phyloP scores from a whole-genome alignment of 2,797 vertebrate genomes.

The Parauchenoglanis ngamensis region DNA sequence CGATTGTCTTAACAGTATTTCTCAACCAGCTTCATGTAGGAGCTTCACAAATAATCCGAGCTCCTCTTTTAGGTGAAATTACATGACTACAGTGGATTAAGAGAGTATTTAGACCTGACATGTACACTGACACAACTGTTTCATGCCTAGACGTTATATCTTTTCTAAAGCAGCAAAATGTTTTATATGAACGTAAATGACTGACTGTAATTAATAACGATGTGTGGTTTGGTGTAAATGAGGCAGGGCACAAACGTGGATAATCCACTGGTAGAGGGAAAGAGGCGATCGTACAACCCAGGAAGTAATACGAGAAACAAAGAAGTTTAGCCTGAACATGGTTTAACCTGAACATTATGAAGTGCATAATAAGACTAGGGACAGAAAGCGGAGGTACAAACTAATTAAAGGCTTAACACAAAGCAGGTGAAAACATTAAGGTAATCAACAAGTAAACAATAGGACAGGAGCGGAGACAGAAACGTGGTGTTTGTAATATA shows the following conservation, averaged over 20 bases:
- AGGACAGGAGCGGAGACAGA: not conserved
- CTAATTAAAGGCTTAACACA: not conserved
- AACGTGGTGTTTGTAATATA: not conserved
- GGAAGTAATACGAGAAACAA: not conserved
- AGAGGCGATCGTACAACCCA: not conserved
- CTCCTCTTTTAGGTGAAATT: not conserved
- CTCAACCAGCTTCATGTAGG: not conserved
- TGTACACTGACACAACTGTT: not conserved
- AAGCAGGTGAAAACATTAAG: not conserved
- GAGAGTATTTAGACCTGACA: not conserved
- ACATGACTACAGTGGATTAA: not conserved
- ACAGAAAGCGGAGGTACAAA: not conserved
- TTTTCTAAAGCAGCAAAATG: not conserved
- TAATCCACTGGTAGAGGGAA: not conserved
- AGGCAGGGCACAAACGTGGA: too few species aligned
- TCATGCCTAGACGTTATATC: not conserved
- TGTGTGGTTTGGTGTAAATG: not conserved
- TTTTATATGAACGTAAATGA: not conserved
- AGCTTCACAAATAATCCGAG: not conserved
- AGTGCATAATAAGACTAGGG: not conserved
- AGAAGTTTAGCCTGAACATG: not conserved
- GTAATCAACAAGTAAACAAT: not conserved
- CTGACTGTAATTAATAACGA: not conserved
- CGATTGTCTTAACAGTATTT: not conserved
- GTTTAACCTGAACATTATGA: not conserved